Conservation (phyloP, 2,113 vertebrate genomes). For the Oryzias celebensis region DNA sequence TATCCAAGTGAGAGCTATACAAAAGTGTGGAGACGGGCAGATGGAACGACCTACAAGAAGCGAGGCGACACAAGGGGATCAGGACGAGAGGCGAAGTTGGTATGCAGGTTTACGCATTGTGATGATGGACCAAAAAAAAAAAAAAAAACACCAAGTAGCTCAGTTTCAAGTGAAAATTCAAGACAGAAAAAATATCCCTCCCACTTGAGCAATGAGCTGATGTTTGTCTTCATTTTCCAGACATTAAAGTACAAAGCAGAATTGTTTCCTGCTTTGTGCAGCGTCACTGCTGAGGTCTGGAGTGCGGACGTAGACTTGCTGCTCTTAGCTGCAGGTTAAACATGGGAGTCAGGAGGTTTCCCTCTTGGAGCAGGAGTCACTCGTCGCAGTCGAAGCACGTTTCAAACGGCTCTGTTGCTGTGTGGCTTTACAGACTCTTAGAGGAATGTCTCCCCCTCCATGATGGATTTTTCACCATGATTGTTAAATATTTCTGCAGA, state of each 20-base stretch:
- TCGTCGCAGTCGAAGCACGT: slow-evolving; percentile 10
- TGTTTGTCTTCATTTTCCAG: slow-evolving; percentile 1
- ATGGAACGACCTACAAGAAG: neutral
- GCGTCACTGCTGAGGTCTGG: neutral
- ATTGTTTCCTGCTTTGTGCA: slow-evolving; percentile 2
- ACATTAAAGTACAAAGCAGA: slow-evolving; percentile 21
- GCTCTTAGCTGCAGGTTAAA: slow-evolving; percentile 10
- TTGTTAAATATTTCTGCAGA: slow-evolving; percentile 24
- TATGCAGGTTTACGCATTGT: slow-evolving; percentile 39
- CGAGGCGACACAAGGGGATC: slow-evolving; percentile 30
- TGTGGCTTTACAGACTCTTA: slow-evolving; percentile 19
- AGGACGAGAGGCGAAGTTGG: slow-evolving; percentile 12
- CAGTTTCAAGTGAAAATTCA: slow-evolving; percentile 22
- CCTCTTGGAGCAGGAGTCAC: slow-evolving; percentile 15
- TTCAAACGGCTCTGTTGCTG: slow-evolving; percentile 28
- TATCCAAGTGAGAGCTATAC: slow-evolving; percentile 25
- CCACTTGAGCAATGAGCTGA: slow-evolving; percentile 38
- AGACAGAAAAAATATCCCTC: slow-evolving; percentile 37
- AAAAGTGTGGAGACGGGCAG: slow-evolving; percentile 19
- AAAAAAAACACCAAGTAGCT: slow-evolving; percentile 3
- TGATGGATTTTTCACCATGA: slow-evolving; percentile 14
- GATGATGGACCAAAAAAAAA: slow-evolving; percentile 13
- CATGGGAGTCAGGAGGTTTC: neutral
- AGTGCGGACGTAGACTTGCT: slow-evolving; percentile 1
- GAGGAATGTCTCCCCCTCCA: slow-evolving; percentile 17